phyloP scores from a whole-genome alignment of 2,113 vertebrate species.

The Amphilophus citrinellus region DNA sequence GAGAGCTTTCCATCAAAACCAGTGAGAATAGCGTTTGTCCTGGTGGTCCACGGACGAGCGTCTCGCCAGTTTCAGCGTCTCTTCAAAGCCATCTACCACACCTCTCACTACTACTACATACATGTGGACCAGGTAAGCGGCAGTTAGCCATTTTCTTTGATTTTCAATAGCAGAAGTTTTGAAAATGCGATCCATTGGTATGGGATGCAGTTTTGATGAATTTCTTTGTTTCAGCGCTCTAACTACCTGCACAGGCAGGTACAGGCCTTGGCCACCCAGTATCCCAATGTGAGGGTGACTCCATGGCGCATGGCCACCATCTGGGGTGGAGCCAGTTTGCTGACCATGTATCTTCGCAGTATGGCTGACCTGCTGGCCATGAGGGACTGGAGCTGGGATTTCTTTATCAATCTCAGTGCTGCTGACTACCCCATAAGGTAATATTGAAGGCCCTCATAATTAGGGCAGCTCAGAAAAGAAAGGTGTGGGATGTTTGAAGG shows the following conservation, averaged over 20 bases:
- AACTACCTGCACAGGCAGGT: conserved; percentile 95
- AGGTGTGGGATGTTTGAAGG: neutral
- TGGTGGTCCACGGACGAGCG: conserved; percentile 95
- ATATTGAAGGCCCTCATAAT: neutral
- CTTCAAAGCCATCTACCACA: conserved; percentile 99
- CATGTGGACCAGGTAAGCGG: conserved; percentile 94
- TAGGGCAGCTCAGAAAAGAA: neutral
- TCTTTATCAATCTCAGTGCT: conserved; percentile 99
- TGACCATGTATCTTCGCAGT: conserved; percentile 94
- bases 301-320: conserved; percentile 98
- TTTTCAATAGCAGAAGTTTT: neutral
- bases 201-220: neutral
- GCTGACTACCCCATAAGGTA: conserved; percentile 99
- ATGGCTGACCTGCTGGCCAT: conserved; percentile 96
- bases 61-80: conserved; percentile 95
- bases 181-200: neutral
- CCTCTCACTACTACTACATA: conserved; percentile 97
- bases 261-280: conserved; percentile 85
- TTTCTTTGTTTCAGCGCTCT: conserved; percentile 84
- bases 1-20: conserved; percentile 89
- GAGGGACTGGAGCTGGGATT: conserved; percentile 97
- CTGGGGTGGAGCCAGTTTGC: conserved; percentile 97
- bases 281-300: conserved; percentile 92
- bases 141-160: neutral
- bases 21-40: conserved; percentile 93